phyloP scores from a whole-genome alignment of 1,140 invertebrate genomes.

The Drosophila insularis region DNA sequence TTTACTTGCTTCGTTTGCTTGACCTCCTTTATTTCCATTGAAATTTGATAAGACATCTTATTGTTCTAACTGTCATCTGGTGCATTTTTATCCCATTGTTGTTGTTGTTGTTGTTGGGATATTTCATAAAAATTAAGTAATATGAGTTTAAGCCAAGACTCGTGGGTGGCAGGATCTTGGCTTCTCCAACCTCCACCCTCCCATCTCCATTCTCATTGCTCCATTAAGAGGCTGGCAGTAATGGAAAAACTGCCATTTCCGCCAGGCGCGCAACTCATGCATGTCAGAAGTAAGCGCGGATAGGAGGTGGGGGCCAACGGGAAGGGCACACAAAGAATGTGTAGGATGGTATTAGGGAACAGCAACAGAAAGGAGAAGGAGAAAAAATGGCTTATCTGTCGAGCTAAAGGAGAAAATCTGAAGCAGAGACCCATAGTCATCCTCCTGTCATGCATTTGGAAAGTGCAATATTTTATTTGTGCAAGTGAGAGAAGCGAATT shows the following conservation, averaged over 20 bases:
- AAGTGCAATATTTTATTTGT: slow-evolving; percentile 74
- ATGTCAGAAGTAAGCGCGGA: slow-evolving; percentile 17
- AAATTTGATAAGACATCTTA: neutral
- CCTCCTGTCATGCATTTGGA: slow-evolving; percentile 59
- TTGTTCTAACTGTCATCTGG: neutral
- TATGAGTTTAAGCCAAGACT: slow-evolving; percentile 27
- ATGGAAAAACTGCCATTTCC: slow-evolving; percentile 78
- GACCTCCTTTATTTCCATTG: too few species aligned
- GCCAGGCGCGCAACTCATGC: slow-evolving; percentile 62
- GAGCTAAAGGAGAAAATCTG: slow-evolving; percentile 40
- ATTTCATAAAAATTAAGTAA: slow-evolving; percentile 80
- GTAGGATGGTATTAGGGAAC: slow-evolving; percentile 1
- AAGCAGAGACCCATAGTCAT: slow-evolving; percentile 6
- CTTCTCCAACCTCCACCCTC: neutral
- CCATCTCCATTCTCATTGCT: too few species aligned
- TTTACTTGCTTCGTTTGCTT: too few species aligned
- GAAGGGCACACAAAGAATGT: neutral
- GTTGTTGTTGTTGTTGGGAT: slow-evolving; percentile 40
- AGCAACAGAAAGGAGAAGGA: neutral
- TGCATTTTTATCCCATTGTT: slow-evolving; percentile 34
- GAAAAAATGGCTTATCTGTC: slow-evolving; percentile 37
- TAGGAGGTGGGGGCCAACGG: neutral
- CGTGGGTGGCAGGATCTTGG: neutral
- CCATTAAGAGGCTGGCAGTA: slow-evolving; percentile 47
- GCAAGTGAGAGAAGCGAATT: slow-evolving; percentile 65